These are phyloP conservation scores for Gobio gobio DNA, from an alignment of 2,113 vertebrate species.

Conservation along the genomic window DNA sequence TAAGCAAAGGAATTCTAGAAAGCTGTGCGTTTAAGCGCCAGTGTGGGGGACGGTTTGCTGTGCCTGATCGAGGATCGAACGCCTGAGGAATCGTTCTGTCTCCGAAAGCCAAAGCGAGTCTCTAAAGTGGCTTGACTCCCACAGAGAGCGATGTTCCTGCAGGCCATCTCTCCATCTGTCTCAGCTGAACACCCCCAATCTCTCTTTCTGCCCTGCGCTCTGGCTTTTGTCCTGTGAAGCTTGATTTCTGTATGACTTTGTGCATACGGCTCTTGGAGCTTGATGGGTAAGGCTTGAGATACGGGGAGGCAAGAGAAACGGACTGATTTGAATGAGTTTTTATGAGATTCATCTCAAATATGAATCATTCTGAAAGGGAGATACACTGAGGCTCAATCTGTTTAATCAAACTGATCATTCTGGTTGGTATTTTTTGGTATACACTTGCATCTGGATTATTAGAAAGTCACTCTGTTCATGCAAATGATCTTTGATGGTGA, in stretches of 20 bases:
- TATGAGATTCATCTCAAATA: slow-evolving; percentile 2
- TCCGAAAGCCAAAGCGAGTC: slow-evolving; percentile 42
- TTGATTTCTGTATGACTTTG: slow-evolving; percentile 65
- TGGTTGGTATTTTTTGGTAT: background rate
- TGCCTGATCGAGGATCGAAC: slow-evolving; percentile 13
- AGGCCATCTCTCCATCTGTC: slow-evolving; percentile 74
- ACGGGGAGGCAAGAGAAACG: slow-evolving; percentile 64
- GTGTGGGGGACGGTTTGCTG: slow-evolving; percentile 7
- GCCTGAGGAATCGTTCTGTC: slow-evolving; percentile 35
- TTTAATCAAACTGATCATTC: background rate
- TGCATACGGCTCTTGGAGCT: slow-evolving; percentile 68
- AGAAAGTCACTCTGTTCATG: slow-evolving; percentile 1
- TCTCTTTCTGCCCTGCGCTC: slow-evolving; percentile 46
- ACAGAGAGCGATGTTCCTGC: slow-evolving; percentile 65
- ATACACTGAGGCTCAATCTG: background rate
- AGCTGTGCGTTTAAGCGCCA: background rate
- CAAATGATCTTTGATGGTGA: slow-evolving; percentile 15
- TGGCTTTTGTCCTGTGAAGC: slow-evolving; percentile 58
- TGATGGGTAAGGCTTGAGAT: slow-evolving; percentile 56
- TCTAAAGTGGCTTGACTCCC: slow-evolving; percentile 56
- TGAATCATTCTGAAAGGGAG: slow-evolving; percentile 7
- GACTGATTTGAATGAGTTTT: slow-evolving; percentile 67
- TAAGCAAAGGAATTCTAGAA: background rate
- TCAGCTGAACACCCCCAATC: slow-evolving; percentile 54
- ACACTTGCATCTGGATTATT: background rate